These are phyloP conservation scores for Jacana jacana DNA, from an alignment of 2,113 vertebrate genomes.

Conservation along the genomic window DNA sequence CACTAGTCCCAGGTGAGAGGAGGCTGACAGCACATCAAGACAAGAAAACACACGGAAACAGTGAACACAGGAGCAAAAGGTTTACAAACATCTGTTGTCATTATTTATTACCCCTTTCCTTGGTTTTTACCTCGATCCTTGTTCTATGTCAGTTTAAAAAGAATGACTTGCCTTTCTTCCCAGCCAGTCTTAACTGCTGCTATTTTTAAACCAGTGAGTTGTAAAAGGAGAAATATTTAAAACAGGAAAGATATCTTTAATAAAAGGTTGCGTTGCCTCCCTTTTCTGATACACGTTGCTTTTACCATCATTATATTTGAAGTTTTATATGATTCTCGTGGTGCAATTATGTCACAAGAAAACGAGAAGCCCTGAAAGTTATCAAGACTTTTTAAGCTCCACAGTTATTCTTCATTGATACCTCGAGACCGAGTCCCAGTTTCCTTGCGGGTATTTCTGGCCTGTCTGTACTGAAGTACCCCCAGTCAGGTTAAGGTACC, in stretches of 20 bases:
- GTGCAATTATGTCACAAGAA: conserved; percentile 24
- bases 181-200: conserved; percentile 24
- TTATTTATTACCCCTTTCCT: conserved; percentile 76
- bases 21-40: conserved; percentile 89
- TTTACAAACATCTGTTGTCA: conserved; percentile 85
- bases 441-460: background rate
- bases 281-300: conserved; percentile 20
- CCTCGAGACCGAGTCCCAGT: background rate
- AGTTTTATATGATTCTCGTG: conserved; percentile 3
- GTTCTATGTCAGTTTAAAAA: conserved; percentile 57
- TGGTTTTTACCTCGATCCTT: conserved; percentile 69
- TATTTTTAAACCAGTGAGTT: conserved; percentile 50
- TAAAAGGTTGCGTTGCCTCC: conserved; percentile 50
- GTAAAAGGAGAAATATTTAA: conserved; percentile 37
- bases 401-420: background rate
- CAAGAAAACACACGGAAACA: conserved; percentile 87
- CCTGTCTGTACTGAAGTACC: background rate
- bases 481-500: background rate
- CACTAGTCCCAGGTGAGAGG: conserved; percentile 97
- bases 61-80: conserved; percentile 74
- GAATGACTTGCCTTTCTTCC: conserved; percentile 53
- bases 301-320: conserved; percentile 34
- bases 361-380: conserved; percentile 35
- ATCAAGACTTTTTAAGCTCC: conserved; percentile 1
- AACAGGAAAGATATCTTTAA: conserved; percentile 43